Conservation (phyloP, 2,888 invertebrate species). For the Spodoptera exigua region DNA sequence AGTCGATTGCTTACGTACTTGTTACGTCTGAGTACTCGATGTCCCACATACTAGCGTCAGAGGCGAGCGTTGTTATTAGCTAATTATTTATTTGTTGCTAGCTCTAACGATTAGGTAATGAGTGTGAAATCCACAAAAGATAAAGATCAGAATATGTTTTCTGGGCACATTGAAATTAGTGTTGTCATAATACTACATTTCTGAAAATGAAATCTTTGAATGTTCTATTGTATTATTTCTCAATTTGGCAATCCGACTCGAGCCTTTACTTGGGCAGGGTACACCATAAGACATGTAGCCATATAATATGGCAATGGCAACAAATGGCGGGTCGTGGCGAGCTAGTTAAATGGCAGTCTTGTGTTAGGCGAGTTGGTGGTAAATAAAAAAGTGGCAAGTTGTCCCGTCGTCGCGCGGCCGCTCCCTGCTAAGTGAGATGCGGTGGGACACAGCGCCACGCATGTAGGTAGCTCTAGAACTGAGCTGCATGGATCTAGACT, state of each 20-base stretch:
- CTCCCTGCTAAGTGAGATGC: constrained; percentile 41
- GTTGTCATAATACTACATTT: too few species aligned
- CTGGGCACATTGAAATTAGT: too few species aligned
- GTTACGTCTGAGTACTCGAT: not conserved
- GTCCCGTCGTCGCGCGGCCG: constrained; percentile 29
- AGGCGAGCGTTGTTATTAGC: not conserved
- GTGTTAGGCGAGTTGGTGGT: constrained; percentile 62
- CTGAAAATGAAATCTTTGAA: not conserved
- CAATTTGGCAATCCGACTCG: constrained; percentile 18
- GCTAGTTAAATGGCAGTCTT: constrained; percentile 76
- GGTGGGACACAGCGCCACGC: constrained; percentile 39
- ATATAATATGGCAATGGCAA: constrained; percentile 47
- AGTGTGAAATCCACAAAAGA: too few species aligned
- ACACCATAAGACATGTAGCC: constrained; percentile 43
- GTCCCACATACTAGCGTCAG: not conserved
- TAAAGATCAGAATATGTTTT: too few species aligned
- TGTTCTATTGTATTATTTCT: constrained; percentile 3
- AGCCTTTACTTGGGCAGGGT: constrained; percentile 35
- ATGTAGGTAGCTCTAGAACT: constrained; percentile 23
- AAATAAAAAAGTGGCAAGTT: constrained; percentile 66
- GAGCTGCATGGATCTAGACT: not conserved
- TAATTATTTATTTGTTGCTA: not conserved
- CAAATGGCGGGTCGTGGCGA: constrained; percentile 67
- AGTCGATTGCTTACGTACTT: constrained; percentile 7
- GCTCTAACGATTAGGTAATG: not conserved